A percentile compares a stretch with the other conserved stretches of the same genome.
phyloP scores from a whole-genome alignment of 2,797 vertebrate genomes.

The Apodemus agrarius region DNA sequence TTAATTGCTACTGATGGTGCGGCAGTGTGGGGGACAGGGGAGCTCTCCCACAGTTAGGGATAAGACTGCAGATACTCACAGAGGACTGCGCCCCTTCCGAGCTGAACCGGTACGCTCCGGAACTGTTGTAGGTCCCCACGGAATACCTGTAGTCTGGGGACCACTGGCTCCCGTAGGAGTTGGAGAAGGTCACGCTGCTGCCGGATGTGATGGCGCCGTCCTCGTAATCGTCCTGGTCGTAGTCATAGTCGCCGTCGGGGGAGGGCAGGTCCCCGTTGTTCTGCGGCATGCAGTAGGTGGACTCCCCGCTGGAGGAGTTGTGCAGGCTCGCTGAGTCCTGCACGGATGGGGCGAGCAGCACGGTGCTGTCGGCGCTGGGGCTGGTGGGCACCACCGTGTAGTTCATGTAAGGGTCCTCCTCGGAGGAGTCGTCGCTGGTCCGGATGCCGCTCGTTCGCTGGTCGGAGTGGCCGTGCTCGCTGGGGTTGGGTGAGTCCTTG shows the following conservation, averaged over 20 bases:
- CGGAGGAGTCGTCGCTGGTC: slow-evolving; percentile 98
- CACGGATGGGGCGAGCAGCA: slow-evolving; percentile 82
- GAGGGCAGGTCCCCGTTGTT: slow-evolving; percentile 91
- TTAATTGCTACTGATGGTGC: neutral
- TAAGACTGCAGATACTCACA: slow-evolving; percentile 86
- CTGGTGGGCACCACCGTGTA: slow-evolving; percentile 90
- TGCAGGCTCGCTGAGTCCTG: slow-evolving; percentile 80
- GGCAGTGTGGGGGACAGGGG: neutral
- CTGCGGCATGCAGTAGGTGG: slow-evolving; percentile 90
- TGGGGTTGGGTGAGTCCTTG: slow-evolving; percentile 98
- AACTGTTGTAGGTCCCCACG: slow-evolving; percentile 95
- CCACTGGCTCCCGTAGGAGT: slow-evolving; percentile 93
- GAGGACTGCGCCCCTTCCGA: slow-evolving; percentile 98
- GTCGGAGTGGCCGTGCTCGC: slow-evolving; percentile 96
- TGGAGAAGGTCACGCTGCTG: slow-evolving; percentile 94
- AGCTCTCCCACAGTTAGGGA: neutral
- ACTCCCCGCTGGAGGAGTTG: slow-evolving; percentile 89
- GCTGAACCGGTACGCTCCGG: slow-evolving; percentile 94
- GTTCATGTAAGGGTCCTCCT: slow-evolving; percentile 98
- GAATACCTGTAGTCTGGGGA: slow-evolving; percentile 95
- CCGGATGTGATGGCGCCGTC: slow-evolving; percentile 94
- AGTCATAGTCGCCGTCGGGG: slow-evolving; percentile 94
- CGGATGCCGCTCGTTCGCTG: slow-evolving; percentile 98
- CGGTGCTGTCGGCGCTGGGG: slow-evolving; percentile 80
- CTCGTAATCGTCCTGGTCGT: slow-evolving; percentile 94